These are phyloP conservation scores for Sapayoa aenigma DNA, from an alignment of 2,113 vertebrate genomes.

Conservation along the genomic window DNA sequence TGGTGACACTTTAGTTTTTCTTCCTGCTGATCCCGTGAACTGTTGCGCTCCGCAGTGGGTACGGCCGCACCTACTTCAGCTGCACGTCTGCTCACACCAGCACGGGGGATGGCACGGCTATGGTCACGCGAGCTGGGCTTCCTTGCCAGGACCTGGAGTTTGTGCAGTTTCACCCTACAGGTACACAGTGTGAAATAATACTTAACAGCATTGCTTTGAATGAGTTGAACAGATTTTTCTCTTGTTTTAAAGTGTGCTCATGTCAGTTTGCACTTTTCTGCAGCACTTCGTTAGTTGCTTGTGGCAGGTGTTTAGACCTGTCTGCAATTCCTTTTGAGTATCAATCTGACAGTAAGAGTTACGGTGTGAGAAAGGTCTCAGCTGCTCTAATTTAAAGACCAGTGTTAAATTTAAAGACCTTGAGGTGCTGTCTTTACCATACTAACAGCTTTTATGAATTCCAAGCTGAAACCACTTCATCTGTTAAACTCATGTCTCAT, in stretches of 20 bases:
- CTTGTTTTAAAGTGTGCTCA: not conserved
- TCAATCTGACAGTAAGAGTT: not conserved
- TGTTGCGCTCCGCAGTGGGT: constrained; percentile 78
- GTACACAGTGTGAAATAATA: constrained; percentile 62
- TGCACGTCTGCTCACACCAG: constrained; percentile 96
- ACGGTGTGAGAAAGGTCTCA: not conserved
- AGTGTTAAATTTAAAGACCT: not conserved
- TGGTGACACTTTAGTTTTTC: not conserved
- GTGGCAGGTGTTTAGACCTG: not conserved
- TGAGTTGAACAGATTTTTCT: not conserved
- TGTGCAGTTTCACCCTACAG: constrained; percentile 98
- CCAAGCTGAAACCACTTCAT: not conserved
- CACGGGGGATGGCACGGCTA: constrained; percentile 93
- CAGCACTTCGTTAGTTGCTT: not conserved
- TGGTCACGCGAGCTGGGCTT: constrained; percentile 93
- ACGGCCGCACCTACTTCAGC: constrained; percentile 93
- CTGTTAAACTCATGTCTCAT: not conserved
- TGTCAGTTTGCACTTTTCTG: not conserved
- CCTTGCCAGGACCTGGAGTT: constrained; percentile 98
- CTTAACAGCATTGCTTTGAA: not conserved
- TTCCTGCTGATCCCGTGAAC: not conserved
- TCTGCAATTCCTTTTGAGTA: not conserved
- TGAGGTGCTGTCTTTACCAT: not conserved
- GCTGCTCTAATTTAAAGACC: not conserved
- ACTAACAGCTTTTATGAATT: not conserved